These are phyloP conservation scores for Pseudobourletiella spinata DNA, from an alignment of 1,140 invertebrate species.

Conservation along the genomic window DNA sequence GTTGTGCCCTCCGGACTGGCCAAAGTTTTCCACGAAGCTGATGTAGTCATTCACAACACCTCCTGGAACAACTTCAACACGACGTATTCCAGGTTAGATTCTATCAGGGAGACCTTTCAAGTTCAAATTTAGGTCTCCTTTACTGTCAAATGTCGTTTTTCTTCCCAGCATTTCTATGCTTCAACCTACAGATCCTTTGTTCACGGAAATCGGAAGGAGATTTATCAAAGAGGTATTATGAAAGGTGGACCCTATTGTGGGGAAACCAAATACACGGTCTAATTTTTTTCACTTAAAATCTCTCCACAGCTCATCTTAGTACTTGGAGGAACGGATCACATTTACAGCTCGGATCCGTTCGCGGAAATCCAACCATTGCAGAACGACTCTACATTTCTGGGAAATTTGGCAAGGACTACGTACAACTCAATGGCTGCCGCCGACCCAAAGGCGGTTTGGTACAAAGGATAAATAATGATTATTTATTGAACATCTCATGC, in stretches of 20 bases:
- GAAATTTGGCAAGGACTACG: constrained; percentile 55
- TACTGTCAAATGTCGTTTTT: too few species aligned
- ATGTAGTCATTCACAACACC: constrained; percentile 52
- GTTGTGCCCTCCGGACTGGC: constrained; percentile 67
- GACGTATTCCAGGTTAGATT: constrained; percentile 44
- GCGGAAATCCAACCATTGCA: constrained; percentile 70
- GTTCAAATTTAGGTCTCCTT: too few species aligned
- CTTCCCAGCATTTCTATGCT: constrained; percentile 48
- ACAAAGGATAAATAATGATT: too few species aligned
- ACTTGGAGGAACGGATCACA: constrained; percentile 70
- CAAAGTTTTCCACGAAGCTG: constrained; percentile 60
- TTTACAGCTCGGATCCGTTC: constrained; percentile 85
- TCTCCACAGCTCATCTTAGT: too few species aligned
- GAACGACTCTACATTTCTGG: constrained; percentile 53
- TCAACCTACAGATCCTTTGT: constrained; percentile 67
- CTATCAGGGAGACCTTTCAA: too few species aligned
- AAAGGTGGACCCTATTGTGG: too few species aligned
- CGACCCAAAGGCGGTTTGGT: constrained; percentile 69
- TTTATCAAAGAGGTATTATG: constrained; percentile 52
- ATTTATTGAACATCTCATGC: too few species aligned
- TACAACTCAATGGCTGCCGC: constrained; percentile 57
- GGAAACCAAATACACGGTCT: too few species aligned
- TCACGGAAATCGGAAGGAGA: constrained; percentile 55
- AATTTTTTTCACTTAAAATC: too few species aligned
- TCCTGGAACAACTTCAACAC: constrained; percentile 66